phyloP scores from a whole-genome alignment of 1,140 invertebrate species.

The Drosophila simulans region DNA sequence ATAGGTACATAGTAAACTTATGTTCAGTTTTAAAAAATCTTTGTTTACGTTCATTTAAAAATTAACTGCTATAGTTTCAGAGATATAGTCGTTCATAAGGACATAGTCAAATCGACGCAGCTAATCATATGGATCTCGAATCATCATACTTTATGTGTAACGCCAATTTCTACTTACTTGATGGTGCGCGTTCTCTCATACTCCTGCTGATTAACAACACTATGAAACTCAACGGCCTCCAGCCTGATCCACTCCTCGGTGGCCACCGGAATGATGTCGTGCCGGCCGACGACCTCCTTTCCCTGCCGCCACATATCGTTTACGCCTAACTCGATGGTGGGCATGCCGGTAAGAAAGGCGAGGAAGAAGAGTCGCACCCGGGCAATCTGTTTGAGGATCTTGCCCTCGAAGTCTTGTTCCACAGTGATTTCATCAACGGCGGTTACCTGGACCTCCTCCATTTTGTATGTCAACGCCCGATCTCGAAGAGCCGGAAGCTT shows the following conservation, averaged over 20 bases:
- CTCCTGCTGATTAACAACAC: conserved; percentile 95
- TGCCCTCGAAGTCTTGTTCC: conserved; percentile 94
- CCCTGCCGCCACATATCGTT: conserved; percentile 98
- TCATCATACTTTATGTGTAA: background rate
- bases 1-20: too few species aligned
- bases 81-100: too few species aligned
- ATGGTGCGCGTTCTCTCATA: conserved; percentile 96
- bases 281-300: conserved; percentile 98
- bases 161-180: conserved; percentile 87
- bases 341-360: conserved; percentile 96
- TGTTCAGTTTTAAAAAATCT: too few species aligned
- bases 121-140: too few species aligned
- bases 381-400: conserved; percentile 96
- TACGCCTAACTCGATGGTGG: conserved; percentile 97
- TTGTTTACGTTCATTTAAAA: too few species aligned
- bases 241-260: conserved; percentile 99
- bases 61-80: too few species aligned
- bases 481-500: conserved; percentile 93
- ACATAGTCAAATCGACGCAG: too few species aligned
- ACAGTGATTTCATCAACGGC: conserved; percentile 98
- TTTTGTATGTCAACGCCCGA: conserved; percentile 96
- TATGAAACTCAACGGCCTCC: conserved; percentile 97
- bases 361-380: conserved; percentile 97
- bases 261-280: conserved; percentile 99
- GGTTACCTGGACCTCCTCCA: conserved; percentile 98